phyloP scores from a whole-genome alignment of 2,797 vertebrate genomes.

The Hydrocynus forskahlii region DNA sequence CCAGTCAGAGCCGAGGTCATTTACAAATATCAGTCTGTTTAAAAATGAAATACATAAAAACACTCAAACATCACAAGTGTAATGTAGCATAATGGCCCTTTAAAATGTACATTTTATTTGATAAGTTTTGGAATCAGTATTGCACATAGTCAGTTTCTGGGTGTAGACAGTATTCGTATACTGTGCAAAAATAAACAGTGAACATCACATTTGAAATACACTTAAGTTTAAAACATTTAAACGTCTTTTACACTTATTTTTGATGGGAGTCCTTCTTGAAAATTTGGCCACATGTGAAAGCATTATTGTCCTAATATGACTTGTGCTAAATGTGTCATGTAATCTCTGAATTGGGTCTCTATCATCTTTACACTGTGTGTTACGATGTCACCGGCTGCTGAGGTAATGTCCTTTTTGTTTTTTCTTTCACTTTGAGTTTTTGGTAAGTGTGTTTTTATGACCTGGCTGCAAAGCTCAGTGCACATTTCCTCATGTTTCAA shows the following conservation, averaged over 20 bases:
- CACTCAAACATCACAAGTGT: no score
- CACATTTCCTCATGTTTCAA: constrained; percentile 68
- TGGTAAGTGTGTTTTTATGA: constrained; percentile 72
- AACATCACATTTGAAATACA: no score
- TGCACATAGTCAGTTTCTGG: no score
- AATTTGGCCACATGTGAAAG: constrained; percentile 64
- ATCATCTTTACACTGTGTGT: constrained; percentile 49
- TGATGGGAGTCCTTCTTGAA: constrained; percentile 75
- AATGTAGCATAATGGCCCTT: no score
- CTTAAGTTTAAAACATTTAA: no score
- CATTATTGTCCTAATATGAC: constrained; percentile 24
- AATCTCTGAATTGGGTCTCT: constrained; percentile 48
- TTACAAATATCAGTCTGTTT: no score
- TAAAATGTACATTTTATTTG: no score
- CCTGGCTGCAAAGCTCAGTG: constrained; percentile 73
- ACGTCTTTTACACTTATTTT: constrained; percentile 32
- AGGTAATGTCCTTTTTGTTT: constrained; percentile 54
- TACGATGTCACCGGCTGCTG: constrained; percentile 49
- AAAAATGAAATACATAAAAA: no score
- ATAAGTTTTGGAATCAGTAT: no score
- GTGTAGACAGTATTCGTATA: no score
- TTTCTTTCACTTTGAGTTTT: constrained; percentile 75
- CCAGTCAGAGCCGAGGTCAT: no score
- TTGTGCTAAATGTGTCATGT: constrained; percentile 61
- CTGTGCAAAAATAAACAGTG: no score